A percentile compares a stretch with the other conserved stretches of the same genome.
Conservation (phyloP, 1,140 invertebrate species). For the Drosophila elegans region DNA sequence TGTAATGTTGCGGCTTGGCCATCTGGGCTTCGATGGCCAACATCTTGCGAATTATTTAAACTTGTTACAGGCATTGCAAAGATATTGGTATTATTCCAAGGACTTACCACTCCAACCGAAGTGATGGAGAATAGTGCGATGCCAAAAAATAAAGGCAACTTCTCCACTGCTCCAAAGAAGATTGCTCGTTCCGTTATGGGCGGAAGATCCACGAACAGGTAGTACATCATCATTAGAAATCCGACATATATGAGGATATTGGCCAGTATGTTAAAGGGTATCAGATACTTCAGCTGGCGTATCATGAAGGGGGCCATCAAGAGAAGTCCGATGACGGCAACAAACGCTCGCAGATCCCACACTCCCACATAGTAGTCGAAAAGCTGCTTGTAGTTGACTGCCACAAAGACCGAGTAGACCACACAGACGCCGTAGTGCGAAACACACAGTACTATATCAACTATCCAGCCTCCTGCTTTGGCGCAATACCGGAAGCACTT, state of each 20-base stretch:
- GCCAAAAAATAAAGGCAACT: constrained; percentile 38
- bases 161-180: neutral
- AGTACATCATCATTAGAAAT: constrained; percentile 31
- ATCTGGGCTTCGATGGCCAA: constrained; percentile 51
- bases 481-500: constrained; percentile 14
- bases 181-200: constrained; percentile 14
- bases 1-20: constrained; percentile 24
- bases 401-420: constrained; percentile 52
- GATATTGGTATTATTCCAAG: too few species aligned
- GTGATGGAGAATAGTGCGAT: constrained; percentile 42
- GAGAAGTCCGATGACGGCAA: constrained; percentile 10
- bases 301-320: constrained; percentile 32
- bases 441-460: constrained; percentile 24
- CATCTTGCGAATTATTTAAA: constrained; percentile 25
- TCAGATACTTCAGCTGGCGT: constrained; percentile 44
- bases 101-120: constrained; percentile 58
- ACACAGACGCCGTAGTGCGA: constrained; percentile 41
- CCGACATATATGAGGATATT: constrained; percentile 25
- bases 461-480: constrained; percentile 8
- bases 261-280: constrained; percentile 40
- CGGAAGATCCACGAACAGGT: constrained; percentile 34
- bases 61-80: too few species aligned
- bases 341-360: constrained; percentile 15
- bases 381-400: constrained; percentile 30
- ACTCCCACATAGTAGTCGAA: neutral